Evolutionary conservation across 2,797 vertebrate species (phyloP), one percentile per base, ranked within the genome.

Genomic region (Phylloscopus collybita): DNA sequence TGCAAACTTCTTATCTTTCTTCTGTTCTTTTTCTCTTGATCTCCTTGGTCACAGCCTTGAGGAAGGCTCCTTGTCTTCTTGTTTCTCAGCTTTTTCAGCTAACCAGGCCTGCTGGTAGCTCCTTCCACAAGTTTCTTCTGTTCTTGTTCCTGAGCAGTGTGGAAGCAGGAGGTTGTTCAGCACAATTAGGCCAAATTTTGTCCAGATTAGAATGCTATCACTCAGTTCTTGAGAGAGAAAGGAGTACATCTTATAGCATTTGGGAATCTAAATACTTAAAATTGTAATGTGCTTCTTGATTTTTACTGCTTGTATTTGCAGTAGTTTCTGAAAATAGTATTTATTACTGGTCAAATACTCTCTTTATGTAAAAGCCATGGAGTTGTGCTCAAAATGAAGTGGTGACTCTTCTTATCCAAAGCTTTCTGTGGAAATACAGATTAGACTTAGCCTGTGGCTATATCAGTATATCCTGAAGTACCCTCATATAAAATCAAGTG

Each of bases 281-380:
- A 51, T 82, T 11, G 13, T 81, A 61, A 92, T 65, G 75, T 49
- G 13, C 70, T 70, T 10, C n/a, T 59, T 85, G 21, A 47, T 53
- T 91, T 94, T 93, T 88, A 66, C 32, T 82, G n/a, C 32, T 70
- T 67, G 5, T 60, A 56, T 76, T 85, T 92, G n/a, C 74, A 80
- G 1, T 72, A 85, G 67, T 26, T 65, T 40, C 36, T 82, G 56
- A 66, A 93, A 84, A 62, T 45, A 69, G 0, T 67, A 50, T 67
- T 96, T 78, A 51, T 81, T 83, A 74, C 5, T 61, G 22, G 20
- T 59, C 36, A 94, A 27, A 53, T 73, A 80, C 13, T 87, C 22
- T 49, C 18, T 23, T 80, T 85, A 34, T 53, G 32, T 92, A 42
- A 67, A 94, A 93, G 23, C 47, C 30, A 14, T 18, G 19, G 61